Evolutionary conservation across 2,797 vertebrate species (phyloP).

Genomic region (Enoplosus armatus): DNA sequence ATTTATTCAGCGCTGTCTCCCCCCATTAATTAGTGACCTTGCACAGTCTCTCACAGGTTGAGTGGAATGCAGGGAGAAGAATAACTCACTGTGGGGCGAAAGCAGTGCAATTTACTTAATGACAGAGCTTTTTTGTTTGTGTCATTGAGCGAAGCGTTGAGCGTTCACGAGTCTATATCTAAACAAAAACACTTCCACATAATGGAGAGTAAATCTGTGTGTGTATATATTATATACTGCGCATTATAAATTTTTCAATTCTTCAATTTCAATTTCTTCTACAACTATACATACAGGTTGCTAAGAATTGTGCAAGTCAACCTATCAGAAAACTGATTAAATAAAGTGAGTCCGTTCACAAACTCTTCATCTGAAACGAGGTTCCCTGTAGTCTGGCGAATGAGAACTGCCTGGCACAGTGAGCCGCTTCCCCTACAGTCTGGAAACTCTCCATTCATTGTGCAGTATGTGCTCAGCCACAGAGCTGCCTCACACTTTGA

Average conservation of each 20-base stretch:
- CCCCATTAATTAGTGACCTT: slow-evolving; percentile 34
- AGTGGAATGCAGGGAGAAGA: slow-evolving; percentile 31
- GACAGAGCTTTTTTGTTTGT: not conserved
- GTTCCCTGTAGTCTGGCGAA: not conserved
- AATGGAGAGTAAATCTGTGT: not conserved
- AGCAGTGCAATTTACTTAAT: slow-evolving; percentile 1
- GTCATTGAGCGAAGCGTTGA: not conserved
- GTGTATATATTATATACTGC: not conserved
- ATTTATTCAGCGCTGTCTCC: slow-evolving; percentile 28
- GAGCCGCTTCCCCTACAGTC: not conserved
- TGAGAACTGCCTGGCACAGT: slow-evolving; percentile 1
- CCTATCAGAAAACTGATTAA: not conserved
- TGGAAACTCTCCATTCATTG: slow-evolving; percentile 26
- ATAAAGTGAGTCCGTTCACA: not conserved
- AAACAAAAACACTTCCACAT: not conserved
- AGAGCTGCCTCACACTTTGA: not conserved
- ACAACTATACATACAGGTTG: not conserved
- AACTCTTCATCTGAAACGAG: not conserved
- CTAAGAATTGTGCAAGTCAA: not conserved
- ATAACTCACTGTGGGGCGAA: slow-evolving; percentile 1
- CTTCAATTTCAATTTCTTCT: no score
- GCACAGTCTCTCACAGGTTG: slow-evolving; percentile 23
- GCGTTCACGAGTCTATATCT: not conserved
- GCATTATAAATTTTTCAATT: no score
- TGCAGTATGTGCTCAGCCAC: not conserved